These are phyloP conservation scores for Hypotaenidia okinawae DNA, from an alignment of 2,797 vertebrate species.

Conservation along the genomic window DNA sequence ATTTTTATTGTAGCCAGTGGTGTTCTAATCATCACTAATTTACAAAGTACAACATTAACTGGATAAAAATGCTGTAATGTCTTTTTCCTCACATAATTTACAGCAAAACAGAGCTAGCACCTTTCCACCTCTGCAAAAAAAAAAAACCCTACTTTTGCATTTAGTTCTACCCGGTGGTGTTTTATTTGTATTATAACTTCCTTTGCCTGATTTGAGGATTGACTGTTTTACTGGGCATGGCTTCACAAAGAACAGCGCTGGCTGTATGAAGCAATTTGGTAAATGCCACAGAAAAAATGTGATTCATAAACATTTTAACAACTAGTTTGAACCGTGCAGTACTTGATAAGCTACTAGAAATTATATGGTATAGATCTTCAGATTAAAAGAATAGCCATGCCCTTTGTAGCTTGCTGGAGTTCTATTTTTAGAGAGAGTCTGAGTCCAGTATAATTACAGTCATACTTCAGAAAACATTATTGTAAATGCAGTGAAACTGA, in stretches of 20 bases:
- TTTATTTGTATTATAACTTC: not conserved
- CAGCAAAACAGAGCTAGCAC: not conserved
- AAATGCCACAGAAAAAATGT: not conserved
- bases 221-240: not conserved
- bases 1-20: not conserved
- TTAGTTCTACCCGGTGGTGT: not conserved
- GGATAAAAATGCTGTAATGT: not conserved
- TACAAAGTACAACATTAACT: not conserved
- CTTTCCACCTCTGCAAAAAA: not conserved
- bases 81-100: not conserved
- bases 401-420: not conserved
- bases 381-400: not conserved
- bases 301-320: constrained; percentile 3
- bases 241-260: not conserved
- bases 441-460: not conserved
- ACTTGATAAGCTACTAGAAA: not conserved
- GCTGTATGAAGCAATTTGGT: not conserved
- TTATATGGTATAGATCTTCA: not conserved
- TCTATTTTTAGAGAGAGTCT: not conserved
- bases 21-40: not conserved
- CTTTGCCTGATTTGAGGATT: not conserved
- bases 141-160: not conserved
- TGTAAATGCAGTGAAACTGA: not conserved
- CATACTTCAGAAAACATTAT: not conserved
- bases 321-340: not conserved